Conservation (phyloP, 37 sponge, comb jelly and placozoan species). For the Bolinopsis microptera region DNA sequence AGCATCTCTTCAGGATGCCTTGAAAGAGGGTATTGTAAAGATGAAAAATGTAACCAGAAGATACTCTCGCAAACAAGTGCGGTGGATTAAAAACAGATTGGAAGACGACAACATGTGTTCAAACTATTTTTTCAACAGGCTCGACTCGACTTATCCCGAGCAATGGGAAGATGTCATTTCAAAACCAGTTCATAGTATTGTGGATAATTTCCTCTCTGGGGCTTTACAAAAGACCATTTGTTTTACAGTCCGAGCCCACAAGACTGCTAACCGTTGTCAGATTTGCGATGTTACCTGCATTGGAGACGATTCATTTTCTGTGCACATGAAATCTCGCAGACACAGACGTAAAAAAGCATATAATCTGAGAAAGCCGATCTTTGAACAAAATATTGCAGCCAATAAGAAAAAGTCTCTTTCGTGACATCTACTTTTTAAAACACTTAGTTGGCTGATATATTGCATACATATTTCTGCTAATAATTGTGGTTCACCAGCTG, state of each 20-base stretch:
- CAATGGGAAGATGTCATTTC: slow-evolving; percentile 32
- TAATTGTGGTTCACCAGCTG: no score
- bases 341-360: slow-evolving; percentile 39
- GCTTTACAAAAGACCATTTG: background rate
- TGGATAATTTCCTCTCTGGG: background rate
- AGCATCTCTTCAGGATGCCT: background rate
- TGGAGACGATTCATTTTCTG: slow-evolving; percentile 38
- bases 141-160: slow-evolving; percentile 9
- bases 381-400: background rate
- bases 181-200: background rate
- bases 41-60: slow-evolving; percentile 4
- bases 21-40: background rate
- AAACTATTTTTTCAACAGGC: background rate
- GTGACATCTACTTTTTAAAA: no score
- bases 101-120: background rate
- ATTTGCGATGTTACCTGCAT: background rate
- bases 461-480: no score
- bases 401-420: no score
- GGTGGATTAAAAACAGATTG: slow-evolving; percentile 34
- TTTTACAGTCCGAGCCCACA: background rate
- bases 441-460: no score
- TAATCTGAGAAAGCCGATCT: background rate
- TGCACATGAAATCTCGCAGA: background rate
- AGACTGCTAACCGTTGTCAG: background rate
- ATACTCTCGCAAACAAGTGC: slow-evolving; percentile 42